These are phyloP conservation scores for Ochropleura leucogaster DNA, from an alignment of 2,888 invertebrate genomes.

Conservation along the genomic window DNA sequence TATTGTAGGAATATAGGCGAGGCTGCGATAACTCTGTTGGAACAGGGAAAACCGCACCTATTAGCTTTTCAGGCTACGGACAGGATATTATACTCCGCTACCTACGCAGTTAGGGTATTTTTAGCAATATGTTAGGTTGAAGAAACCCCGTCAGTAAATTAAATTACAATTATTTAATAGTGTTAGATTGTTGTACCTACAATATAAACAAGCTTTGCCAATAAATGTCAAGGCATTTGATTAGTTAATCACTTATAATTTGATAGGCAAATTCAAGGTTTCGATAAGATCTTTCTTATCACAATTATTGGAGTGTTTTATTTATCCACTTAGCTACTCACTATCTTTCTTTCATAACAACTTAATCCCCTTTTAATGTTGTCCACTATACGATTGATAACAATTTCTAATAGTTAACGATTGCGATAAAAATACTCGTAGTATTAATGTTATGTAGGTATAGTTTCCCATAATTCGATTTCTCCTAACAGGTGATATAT, in stretches of 20 bases:
- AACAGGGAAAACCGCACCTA: conserved; percentile 66
- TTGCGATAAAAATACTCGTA: conserved; percentile 29
- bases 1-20: conserved; percentile 59
- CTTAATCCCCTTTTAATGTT: conserved; percentile 18
- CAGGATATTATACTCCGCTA: conserved; percentile 52
- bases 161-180: conserved; percentile 6
- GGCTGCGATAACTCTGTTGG: conserved; percentile 52
- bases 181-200: not conserved
- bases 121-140: conserved; percentile 18
- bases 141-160: conserved; percentile 17
- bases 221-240: conserved; percentile 24
- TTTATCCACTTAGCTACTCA: conserved; percentile 21
- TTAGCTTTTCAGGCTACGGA: conserved; percentile 44
- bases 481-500: conserved; percentile 54
- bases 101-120: conserved; percentile 39
- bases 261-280: conserved; percentile 48
- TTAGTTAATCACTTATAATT: conserved; percentile 1
- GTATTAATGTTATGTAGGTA: conserved; percentile 20
- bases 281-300: conserved; percentile 36
- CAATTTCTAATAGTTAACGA: conserved; percentile 44
- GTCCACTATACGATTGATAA: conserved; percentile 31
- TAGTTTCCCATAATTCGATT: conserved; percentile 48
- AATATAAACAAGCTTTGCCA: not conserved
- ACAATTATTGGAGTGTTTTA: conserved; percentile 19
- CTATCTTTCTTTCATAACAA: conserved; percentile 34